phyloP scores from a whole-genome alignment of 2,888 invertebrate species.

The Himalopsyche anomala region DNA sequence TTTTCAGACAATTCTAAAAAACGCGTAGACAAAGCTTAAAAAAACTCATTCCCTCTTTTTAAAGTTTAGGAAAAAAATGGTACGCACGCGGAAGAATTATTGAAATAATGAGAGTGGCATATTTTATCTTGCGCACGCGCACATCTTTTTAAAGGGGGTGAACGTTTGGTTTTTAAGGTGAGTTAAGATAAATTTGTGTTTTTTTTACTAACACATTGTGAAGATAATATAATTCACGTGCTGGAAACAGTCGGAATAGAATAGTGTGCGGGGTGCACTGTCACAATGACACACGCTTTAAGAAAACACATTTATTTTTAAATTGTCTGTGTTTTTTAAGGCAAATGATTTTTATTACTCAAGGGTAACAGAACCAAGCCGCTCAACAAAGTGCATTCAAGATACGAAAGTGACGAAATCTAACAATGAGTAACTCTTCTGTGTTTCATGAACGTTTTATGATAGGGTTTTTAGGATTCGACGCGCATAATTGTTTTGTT shows the following conservation, averaged over 20 bases:
- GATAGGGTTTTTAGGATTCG: constrained; percentile 16
- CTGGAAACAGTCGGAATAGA: constrained; percentile 30
- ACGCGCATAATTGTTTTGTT: constrained; percentile 16
- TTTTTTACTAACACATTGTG: constrained; percentile 50
- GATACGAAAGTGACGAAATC: background rate
- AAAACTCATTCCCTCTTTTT: constrained; percentile 62
- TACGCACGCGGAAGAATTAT: constrained; percentile 64
- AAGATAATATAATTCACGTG: constrained; percentile 51
- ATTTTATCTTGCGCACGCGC: constrained; percentile 64
- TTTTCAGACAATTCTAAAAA: constrained; percentile 56
- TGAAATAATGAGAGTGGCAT: constrained; percentile 63
- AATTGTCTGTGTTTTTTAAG: constrained; percentile 44
- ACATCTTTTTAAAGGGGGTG: constrained; percentile 62
- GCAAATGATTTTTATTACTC: constrained; percentile 22
- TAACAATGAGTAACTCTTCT: background rate
- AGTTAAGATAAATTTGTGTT: constrained; percentile 60
- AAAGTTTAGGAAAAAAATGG: constrained; percentile 58
- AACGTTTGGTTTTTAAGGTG: constrained; percentile 47
- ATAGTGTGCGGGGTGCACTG: constrained; percentile 47
- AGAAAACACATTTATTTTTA: constrained; percentile 45
- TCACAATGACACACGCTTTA: constrained; percentile 56
- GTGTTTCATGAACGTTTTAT: background rate
- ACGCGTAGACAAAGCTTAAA: constrained; percentile 46
- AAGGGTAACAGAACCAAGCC: constrained; percentile 3
- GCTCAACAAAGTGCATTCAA: background rate